phyloP scores from a whole-genome alignment of 30 jellyfish, hydroid and myxozoan species.

The Aurelia coerulea region DNA sequence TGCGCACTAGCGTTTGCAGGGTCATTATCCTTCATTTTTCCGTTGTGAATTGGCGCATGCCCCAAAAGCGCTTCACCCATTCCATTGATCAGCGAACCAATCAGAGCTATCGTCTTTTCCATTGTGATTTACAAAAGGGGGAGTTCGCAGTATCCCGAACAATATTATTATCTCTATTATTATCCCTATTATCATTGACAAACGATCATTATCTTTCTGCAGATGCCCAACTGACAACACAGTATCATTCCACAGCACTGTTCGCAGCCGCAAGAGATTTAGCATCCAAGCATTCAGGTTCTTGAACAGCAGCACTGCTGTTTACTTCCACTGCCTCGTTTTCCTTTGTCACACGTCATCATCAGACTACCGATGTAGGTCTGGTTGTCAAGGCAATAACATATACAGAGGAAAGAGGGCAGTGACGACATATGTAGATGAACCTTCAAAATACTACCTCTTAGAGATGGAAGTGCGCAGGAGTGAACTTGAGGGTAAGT shows the following conservation, averaged over 20 bases:
- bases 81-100: too few species aligned
- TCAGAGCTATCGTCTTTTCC: too few species aligned
- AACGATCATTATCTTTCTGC: too few species aligned
- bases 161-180: too few species aligned
- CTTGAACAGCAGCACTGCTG: slow-evolving; percentile 27
- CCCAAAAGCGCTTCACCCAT: too few species aligned
- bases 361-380: slow-evolving; percentile 28
- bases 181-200: too few species aligned
- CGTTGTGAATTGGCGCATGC: too few species aligned
- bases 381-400: slow-evolving; percentile 49
- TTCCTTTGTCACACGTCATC: slow-evolving; percentile 46
- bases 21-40: too few species aligned
- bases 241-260: slow-evolving; percentile 17
- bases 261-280: slow-evolving; percentile 17
- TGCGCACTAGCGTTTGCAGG: too few species aligned
- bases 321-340: slow-evolving; percentile 48
- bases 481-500: background rate
- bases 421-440: background rate
- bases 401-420: slow-evolving; percentile 37
- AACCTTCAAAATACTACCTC: slow-evolving; percentile 16
- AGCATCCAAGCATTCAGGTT: slow-evolving; percentile 33
- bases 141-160: too few species aligned
- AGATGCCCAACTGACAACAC: slow-evolving; percentile 42
- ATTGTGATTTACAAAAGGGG: too few species aligned
- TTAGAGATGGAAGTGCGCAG: slow-evolving; percentile 8